Conservation (phyloP, 2,113 vertebrate genomes). For the Scolopax mira region DNA sequence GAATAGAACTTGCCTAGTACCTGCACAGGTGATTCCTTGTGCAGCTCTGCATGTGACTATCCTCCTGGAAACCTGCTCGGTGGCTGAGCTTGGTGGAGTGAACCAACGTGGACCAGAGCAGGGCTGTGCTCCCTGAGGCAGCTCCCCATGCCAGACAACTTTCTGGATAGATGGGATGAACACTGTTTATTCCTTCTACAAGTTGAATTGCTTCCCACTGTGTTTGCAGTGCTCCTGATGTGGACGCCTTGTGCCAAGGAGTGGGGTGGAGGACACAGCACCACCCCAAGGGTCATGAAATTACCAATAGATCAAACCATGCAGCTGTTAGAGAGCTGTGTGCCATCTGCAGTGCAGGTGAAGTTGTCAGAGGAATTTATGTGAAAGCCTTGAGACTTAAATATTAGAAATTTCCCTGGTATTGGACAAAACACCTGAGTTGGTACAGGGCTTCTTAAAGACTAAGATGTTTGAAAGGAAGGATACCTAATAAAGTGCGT, state of each 20-base stretch:
- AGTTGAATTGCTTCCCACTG: accelerated
- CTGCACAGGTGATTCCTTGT: not conserved
- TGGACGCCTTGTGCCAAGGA: not conserved
- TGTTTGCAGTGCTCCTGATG: accelerated
- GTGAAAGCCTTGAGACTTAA: not conserved
- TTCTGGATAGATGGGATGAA: accelerated
- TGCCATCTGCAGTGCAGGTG: not conserved
- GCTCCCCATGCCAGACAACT: not conserved
- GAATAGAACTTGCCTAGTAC: not conserved
- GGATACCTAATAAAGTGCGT: accelerated
- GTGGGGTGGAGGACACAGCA: accelerated
- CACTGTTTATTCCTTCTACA: accelerated
- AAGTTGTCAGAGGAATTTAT: not conserved
- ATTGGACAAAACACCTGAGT: accelerated
- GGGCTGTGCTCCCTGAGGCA: accelerated
- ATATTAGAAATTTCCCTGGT: not conserved
- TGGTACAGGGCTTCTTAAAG: not conserved
- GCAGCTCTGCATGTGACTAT: accelerated
- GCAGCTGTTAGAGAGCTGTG: not conserved
- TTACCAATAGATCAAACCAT: not conserved
- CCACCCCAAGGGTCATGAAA: accelerated
- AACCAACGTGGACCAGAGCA: accelerated
- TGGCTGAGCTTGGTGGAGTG: accelerated
- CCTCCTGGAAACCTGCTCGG: accelerated
- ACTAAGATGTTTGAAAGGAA: not conserved